These are phyloP conservation scores for Thyatira batis DNA, from an alignment of 2,888 invertebrate species.

Conservation along the genomic window DNA sequence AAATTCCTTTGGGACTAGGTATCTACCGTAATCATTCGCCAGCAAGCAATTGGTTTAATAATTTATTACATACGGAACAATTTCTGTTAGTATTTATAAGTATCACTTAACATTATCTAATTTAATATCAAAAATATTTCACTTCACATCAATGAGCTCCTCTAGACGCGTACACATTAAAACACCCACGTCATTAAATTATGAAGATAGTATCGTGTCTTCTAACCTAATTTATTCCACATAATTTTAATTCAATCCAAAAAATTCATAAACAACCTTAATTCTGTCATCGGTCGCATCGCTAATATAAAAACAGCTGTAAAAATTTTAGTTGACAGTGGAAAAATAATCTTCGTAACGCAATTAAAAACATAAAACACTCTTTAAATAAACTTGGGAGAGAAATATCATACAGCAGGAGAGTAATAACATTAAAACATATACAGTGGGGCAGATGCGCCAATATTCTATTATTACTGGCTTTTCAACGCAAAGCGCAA, in stretches of 20 bases:
- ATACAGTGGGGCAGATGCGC: constrained; percentile 78
- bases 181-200: constrained; percentile 50
- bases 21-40: no score
- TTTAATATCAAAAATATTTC: neutral
- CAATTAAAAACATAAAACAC: constrained; percentile 79
- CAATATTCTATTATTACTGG: constrained; percentile 81
- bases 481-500: constrained; percentile 75
- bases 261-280: constrained; percentile 73
- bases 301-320: constrained; percentile 72
- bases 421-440: constrained; percentile 79
- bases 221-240: constrained; percentile 63
- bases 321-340: constrained; percentile 68
- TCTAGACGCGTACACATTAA: constrained; percentile 42
- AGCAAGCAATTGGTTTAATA: no score
- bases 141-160: constrained; percentile 25
- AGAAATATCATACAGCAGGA: constrained; percentile 68
- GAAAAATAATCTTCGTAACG: constrained; percentile 72
- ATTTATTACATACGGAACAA: no score
- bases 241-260: constrained; percentile 64
- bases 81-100: neutral
- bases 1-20: no score
- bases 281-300: constrained; percentile 76
- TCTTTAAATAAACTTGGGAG: constrained; percentile 71
- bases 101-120: neutral
- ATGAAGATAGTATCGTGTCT: constrained; percentile 58